Percentiles rank a stretch among this genome's conserved stretches.
These are phyloP conservation scores for Myotis daubentonii DNA, from an alignment of 2,797 vertebrate genomes.

Conservation along the genomic window DNA sequence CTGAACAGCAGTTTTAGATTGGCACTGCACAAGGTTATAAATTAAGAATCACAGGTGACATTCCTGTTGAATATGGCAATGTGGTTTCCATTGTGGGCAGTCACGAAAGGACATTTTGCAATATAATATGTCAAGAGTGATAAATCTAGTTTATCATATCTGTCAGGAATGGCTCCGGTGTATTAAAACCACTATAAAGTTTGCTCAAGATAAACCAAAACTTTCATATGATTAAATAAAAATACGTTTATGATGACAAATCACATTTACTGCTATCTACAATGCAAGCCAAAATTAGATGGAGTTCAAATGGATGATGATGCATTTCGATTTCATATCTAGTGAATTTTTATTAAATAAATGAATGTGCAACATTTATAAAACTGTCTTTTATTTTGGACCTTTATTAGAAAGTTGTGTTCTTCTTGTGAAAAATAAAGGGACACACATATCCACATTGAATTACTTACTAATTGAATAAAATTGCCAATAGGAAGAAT, in stretches of 20 bases:
- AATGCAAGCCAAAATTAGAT: constrained; percentile 84
- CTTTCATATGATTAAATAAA: constrained; percentile 90
- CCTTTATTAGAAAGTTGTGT: constrained; percentile 77
- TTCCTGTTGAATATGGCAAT: constrained; percentile 86
- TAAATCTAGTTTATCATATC: constrained; percentile 94
- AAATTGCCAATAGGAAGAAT: constrained; percentile 36
- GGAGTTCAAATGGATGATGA: constrained; percentile 86
- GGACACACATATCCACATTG: background rate
- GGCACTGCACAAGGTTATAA: constrained; percentile 87
- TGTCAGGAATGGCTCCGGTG: constrained; percentile 90
- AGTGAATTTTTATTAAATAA: constrained; percentile 86
- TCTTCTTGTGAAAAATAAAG: constrained; percentile 25
- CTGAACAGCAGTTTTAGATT: constrained; percentile 87
- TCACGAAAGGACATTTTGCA: constrained; percentile 86
- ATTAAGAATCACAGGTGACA: constrained; percentile 92
- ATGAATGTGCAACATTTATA: constrained; percentile 83
- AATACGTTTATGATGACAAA: constrained; percentile 91
- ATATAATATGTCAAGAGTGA: constrained; percentile 92
- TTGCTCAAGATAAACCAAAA: constrained; percentile 89
- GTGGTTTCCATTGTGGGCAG: constrained; percentile 87
- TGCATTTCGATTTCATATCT: constrained; percentile 86
- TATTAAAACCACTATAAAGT: constrained; percentile 96
- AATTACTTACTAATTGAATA: constrained; percentile 50
- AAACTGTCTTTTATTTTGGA: constrained; percentile 79
- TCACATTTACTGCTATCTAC: constrained; percentile 87